These are phyloP conservation scores for Arremon brunneinucha DNA, from an alignment of 2,797 vertebrate genomes.

Conservation along the genomic window DNA sequence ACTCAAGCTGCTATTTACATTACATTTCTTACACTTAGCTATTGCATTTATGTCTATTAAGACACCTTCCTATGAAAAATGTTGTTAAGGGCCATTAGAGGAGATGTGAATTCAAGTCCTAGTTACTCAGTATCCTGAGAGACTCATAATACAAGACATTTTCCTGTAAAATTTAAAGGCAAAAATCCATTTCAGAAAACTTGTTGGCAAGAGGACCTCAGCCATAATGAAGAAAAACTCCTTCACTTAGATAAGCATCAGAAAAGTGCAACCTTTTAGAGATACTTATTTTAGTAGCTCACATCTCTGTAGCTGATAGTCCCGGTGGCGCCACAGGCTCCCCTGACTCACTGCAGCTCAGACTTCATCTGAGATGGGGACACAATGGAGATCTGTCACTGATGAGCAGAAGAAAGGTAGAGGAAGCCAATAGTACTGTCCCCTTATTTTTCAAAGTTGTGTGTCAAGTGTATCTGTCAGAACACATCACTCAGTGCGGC, in stretches of 20 bases:
- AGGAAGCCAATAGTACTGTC: neutral
- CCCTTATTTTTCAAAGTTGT: neutral
- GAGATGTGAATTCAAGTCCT: neutral
- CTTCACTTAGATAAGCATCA: neutral
- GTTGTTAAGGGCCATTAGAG: neutral
- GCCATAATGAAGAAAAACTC: neutral
- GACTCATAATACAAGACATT: neutral
- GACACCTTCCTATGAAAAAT: neutral
- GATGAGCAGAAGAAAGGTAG: neutral
- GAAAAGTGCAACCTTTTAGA: neutral
- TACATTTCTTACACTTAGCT: neutral
- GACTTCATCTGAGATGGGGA: neutral
- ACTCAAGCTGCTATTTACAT: neutral
- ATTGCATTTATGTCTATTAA: neutral
- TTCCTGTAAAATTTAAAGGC: neutral
- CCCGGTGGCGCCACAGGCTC: neutral
- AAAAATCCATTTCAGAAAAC: neutral
- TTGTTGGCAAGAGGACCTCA: neutral
- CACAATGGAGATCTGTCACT: neutral
- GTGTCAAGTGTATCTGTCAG: neutral
- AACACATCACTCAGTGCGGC: neutral
- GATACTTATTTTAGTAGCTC: neutral
- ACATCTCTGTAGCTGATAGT: neutral
- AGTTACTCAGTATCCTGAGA: neutral
- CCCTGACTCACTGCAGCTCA: neutral